A percentile compares a stretch with the other conserved stretches of the same genome.
Evolutionary conservation across 1,140 invertebrate species (phyloP).

Genomic region (Hyles vespertilio): DNA sequence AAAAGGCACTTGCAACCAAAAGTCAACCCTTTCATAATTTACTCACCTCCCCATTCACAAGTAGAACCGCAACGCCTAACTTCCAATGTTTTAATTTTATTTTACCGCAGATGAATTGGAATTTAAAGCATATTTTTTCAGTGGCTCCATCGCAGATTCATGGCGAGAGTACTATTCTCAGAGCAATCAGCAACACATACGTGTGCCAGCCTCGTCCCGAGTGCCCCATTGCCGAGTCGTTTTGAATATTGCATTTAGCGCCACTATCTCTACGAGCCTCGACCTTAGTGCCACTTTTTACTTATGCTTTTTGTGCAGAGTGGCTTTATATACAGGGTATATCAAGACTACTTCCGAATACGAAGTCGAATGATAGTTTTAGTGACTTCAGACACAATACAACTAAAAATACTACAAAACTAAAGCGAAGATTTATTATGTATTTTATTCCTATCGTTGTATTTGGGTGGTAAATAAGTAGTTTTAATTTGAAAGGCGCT

Average conservation of each 20-base stretch:
- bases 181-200: constrained; percentile 61
- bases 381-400: too few species aligned
- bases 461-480: too few species aligned
- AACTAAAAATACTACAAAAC: too few species aligned
- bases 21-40: too few species aligned
- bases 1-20: too few species aligned
- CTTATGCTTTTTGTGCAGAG: constrained; percentile 16
- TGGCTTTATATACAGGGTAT: constrained; percentile 6
- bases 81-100: too few species aligned
- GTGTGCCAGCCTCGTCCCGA: constrained; percentile 44
- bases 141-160: constrained; percentile 35
- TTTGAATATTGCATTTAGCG: constrained; percentile 66
- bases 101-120: neutral
- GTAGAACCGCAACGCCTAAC: neutral
- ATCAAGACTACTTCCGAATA: too few species aligned
- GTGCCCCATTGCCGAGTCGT: constrained; percentile 44
- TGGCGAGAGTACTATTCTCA: constrained; percentile 43
- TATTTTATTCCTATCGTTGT: too few species aligned
- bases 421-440: too few species aligned
- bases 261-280: constrained; percentile 31
- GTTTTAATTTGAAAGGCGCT: too few species aligned
- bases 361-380: too few species aligned
- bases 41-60: too few species aligned
- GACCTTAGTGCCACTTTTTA: constrained; percentile 17
- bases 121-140: constrained; percentile 3